Evolutionary conservation across 2,888 invertebrate genomes (phyloP).

Genomic region (Leptopilina myrica): DNA sequence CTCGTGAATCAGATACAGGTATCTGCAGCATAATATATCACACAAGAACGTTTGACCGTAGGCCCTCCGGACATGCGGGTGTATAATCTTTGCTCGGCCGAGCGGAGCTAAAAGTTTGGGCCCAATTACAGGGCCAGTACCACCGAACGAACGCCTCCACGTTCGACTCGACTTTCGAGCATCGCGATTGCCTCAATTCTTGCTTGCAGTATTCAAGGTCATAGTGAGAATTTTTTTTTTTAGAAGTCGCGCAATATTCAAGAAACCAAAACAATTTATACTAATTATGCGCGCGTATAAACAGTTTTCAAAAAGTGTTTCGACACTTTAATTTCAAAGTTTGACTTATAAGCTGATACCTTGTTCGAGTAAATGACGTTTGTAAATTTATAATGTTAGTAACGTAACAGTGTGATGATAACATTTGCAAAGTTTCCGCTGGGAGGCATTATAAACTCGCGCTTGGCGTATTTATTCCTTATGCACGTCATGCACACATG

Average conservation of each 20-base stretch:
- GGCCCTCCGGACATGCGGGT: slow-evolving; percentile 76
- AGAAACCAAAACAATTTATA: too few relatives aligned
- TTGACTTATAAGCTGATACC: too few relatives aligned
- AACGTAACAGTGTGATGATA: background rate
- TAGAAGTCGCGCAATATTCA: slow-evolving; percentile 21
- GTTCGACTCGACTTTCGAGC: slow-evolving; percentile 62
- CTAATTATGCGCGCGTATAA: too few relatives aligned
- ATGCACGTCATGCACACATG: slow-evolving; percentile 8
- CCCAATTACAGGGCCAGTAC: slow-evolving; percentile 77
- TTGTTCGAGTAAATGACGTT: too few relatives aligned
- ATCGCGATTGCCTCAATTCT: slow-evolving; percentile 64
- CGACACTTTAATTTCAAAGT: too few relatives aligned
- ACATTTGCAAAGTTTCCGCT: background rate
- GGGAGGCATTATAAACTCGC: slow-evolving; percentile 7
- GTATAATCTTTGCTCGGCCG: slow-evolving; percentile 76
- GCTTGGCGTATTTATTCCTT: slow-evolving; percentile 4
- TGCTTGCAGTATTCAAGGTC: slow-evolving; percentile 57
- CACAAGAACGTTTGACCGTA: slow-evolving; percentile 71
- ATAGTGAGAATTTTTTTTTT: slow-evolving; percentile 48
- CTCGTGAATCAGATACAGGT: slow-evolving; percentile 75
- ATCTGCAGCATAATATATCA: slow-evolving; percentile 75
- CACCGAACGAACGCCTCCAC: slow-evolving; percentile 73
- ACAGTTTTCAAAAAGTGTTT: too few relatives aligned
- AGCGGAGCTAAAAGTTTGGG: slow-evolving; percentile 74
- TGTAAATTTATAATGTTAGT: too few relatives aligned